Base-by-base conservation (phyloP, 2,888 invertebrate genomes). In the Phania funesta region DNA sequence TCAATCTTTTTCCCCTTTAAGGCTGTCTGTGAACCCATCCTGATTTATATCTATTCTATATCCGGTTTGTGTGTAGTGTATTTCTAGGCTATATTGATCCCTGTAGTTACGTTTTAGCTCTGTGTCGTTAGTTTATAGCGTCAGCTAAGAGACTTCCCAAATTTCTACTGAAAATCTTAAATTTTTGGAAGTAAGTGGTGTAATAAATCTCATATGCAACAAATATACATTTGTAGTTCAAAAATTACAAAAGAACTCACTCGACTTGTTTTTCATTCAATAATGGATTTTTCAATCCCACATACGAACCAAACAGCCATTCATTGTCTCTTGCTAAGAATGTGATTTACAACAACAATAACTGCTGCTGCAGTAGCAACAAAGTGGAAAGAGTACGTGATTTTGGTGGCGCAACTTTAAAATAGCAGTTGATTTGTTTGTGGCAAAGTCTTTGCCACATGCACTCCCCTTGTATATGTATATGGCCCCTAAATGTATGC, bases 391-490 rank as follows among this genome's bases (percentile, higher is more conserved):
- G 13, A 52, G 41, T 48, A 71, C 74, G 68, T 70, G 80, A 74
- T 80, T 70, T 73, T 56, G 65, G 56, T 75, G 24, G 64, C 64
- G 75, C 54, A 44, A 70, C 68, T 80, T 74, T 56, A 20, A 67
- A 73, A 73, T 62, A 65, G n/a, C n/a, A n/a, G 58, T 78, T 71
- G 56, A 44, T 44, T 68, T 29, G 18, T 41, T 54, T 54, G 16
- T 18, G 16, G 5, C 1, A 0, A 18, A 44, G 7, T 44, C 7
- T 50, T 48, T 13, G 18, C 70, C 56, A 44, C 29, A 56, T 48
- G 35, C 44, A 41, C 13, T 41, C 16, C n/a, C 26, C 35, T 13
- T 32, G 1, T 7, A 29, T 13, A n/a, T 22, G 5, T 22, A 16
- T 35, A 35, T 35, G 35, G 22, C 32, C n/a, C 54, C 56, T 46